Percentiles rank a stretch among this genome's conserved stretches.
These are phyloP conservation scores for Morone chrysops DNA, from an alignment of 2,113 vertebrate species.

Conservation along the genomic window DNA sequence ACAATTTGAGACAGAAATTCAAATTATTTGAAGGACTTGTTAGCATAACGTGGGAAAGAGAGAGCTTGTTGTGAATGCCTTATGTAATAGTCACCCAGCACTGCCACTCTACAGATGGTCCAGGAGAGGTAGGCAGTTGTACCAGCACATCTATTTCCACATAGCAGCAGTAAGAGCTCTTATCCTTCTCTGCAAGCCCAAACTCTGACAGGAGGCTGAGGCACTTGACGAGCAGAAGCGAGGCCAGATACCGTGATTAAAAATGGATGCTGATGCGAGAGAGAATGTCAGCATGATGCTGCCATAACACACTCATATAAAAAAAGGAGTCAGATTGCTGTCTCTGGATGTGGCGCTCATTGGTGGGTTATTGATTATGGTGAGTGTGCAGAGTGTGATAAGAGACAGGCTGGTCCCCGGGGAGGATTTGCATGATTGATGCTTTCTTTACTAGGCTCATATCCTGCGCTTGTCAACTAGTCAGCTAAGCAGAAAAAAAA, in stretches of 20 bases:
- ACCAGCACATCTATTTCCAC: slow-evolving; percentile 78
- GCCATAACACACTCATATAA: slow-evolving; percentile 53
- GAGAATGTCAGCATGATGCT: slow-evolving; percentile 70
- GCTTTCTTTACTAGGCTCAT: slow-evolving; percentile 36
- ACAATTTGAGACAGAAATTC: slow-evolving; percentile 49
- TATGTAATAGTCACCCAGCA: slow-evolving; percentile 71
- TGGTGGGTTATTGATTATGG: slow-evolving; percentile 73
- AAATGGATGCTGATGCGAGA: slow-evolving; percentile 76
- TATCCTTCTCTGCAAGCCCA: slow-evolving; percentile 72
- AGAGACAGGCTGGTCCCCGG: slow-evolving; percentile 43
- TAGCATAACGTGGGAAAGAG: slow-evolving; percentile 58
- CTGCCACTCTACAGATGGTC: slow-evolving; percentile 77
- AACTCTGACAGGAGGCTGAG: slow-evolving; percentile 78
- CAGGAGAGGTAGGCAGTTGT: slow-evolving; percentile 79
- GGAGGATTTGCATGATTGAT: slow-evolving; percentile 69
- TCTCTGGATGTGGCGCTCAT: slow-evolving; percentile 47
- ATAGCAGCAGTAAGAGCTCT: slow-evolving; percentile 76
- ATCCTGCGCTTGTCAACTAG: slow-evolving; percentile 52
- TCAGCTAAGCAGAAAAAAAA: slow-evolving; percentile 61
- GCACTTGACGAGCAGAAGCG: slow-evolving; percentile 75
- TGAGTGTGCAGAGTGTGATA: slow-evolving; percentile 58
- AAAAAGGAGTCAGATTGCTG: slow-evolving; percentile 46
- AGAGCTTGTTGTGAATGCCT: slow-evolving; percentile 67
- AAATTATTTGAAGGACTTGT: slow-evolving; percentile 57
- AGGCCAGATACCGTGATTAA: slow-evolving; percentile 78